A percentile compares a stretch with the other conserved stretches of the same genome.
Evolutionary conservation across 2,797 vertebrate genomes (phyloP).

Genomic region (Sphenopsis melanotis): DNA sequence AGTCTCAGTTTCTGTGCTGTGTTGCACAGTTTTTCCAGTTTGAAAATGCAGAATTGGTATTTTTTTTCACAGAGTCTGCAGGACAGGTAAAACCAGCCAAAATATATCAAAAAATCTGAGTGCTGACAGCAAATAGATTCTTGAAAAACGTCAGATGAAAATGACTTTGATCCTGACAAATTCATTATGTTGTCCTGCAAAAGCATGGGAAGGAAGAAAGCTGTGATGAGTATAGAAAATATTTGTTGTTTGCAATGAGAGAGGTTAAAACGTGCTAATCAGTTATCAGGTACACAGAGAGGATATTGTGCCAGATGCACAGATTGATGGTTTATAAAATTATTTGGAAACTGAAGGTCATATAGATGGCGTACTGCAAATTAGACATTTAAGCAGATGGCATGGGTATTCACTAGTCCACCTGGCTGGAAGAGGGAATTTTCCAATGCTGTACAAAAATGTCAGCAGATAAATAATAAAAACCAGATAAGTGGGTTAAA

Average conservation of each 20-base stretch:
- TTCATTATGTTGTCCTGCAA: background rate
- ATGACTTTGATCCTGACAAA: background rate
- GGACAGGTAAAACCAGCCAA: background rate
- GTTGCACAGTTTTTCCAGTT: background rate
- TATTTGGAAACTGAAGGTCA: slow-evolving; percentile 55
- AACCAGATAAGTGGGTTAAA: background rate
- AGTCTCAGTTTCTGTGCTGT: background rate
- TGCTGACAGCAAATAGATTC: background rate
- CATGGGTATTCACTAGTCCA: slow-evolving; percentile 30
- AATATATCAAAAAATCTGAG: background rate
- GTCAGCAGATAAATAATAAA: background rate
- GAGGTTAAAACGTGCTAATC: slow-evolving; percentile 3
- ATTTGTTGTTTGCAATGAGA: background rate
- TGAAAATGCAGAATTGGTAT: background rate
- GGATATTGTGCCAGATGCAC: slow-evolving; percentile 34
- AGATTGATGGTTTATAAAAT: slow-evolving; percentile 54
- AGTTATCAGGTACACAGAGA: slow-evolving; percentile 5
- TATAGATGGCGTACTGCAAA: slow-evolving; percentile 47
- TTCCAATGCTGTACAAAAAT: slow-evolving; percentile 11
- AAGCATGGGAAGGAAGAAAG: background rate
- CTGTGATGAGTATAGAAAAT: background rate
- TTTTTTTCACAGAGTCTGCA: background rate
- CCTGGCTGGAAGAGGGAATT: slow-evolving; percentile 26
- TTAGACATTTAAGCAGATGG: slow-evolving; percentile 66
- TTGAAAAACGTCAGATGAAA: background rate